Percentiles rank a stretch among this genome's conserved stretches.
Evolutionary conservation across 2,888 invertebrate genomes (phyloP).

Genomic region (Pseudococcus jackbeardsleyi): DNA sequence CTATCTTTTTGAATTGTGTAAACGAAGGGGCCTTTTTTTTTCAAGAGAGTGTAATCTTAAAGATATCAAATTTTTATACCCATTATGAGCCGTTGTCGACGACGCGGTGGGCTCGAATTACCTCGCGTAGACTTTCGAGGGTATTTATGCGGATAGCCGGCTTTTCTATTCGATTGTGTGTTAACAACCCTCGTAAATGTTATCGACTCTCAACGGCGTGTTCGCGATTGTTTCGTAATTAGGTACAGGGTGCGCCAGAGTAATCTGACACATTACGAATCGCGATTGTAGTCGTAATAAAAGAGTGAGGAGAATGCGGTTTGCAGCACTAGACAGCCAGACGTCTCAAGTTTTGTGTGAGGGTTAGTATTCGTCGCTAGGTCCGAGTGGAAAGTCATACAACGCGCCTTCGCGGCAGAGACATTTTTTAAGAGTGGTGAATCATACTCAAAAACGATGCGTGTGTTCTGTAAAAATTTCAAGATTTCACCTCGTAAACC

Average conservation of each 20-base stretch:
- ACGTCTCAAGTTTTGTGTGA: too few relatives aligned
- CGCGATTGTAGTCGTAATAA: too few relatives aligned
- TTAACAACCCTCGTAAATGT: conserved; percentile 15
- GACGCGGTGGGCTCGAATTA: not conserved
- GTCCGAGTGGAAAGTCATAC: too few relatives aligned
- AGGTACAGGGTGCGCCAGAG: not conserved
- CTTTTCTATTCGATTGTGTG: conserved; percentile 25
- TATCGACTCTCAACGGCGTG: conserved; percentile 31
- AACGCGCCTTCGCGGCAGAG: too few relatives aligned
- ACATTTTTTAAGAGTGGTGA: too few relatives aligned
- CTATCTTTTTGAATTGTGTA: not conserved
- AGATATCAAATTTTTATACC: conserved; percentile 38
- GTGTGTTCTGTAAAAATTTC: too few relatives aligned
- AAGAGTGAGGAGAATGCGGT: too few relatives aligned
- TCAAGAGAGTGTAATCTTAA: not conserved
- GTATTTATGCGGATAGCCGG: conserved; percentile 11
- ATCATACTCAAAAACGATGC: too few relatives aligned
- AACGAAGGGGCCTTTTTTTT: conserved; percentile 7
- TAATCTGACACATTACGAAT: too few relatives aligned
- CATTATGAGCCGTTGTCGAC: not conserved
- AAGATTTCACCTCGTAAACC: too few relatives aligned
- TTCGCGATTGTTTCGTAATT: conserved; percentile 27
- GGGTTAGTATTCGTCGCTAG: too few relatives aligned
- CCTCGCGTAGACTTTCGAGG: conserved; percentile 13
- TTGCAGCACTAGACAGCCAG: too few relatives aligned